Evolutionary conservation across 1,140 invertebrate species (phyloP).

Genomic region (Drosophila tropicalis): DNA sequence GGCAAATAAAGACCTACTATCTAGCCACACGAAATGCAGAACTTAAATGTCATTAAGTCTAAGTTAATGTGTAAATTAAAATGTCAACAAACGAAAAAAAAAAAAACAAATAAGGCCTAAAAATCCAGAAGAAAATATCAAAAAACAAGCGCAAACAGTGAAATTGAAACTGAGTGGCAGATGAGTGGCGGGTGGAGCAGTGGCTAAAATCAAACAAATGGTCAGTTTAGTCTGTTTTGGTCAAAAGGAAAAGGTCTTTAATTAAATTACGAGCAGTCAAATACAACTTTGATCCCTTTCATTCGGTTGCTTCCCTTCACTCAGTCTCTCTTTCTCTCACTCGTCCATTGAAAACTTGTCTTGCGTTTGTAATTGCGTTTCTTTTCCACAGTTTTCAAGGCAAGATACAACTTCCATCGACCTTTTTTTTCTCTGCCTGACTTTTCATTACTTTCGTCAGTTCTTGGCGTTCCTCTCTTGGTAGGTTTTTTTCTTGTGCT

Average conservation of each 20-base stretch:
- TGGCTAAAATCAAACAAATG: slow-evolving; percentile 47
- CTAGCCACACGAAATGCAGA: slow-evolving; percentile 2
- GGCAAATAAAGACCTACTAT: slow-evolving; percentile 11
- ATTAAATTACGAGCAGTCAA: slow-evolving; percentile 76
- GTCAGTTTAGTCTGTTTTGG: slow-evolving; percentile 50
- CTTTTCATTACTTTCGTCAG: slow-evolving; percentile 73
- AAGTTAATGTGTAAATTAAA: slow-evolving; percentile 73
- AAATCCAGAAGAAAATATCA: slow-evolving; percentile 35
- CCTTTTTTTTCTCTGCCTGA: slow-evolving; percentile 34
- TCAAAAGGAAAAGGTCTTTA: slow-evolving; percentile 72
- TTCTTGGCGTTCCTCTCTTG: slow-evolving; percentile 47
- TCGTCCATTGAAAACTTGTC: slow-evolving; percentile 55
- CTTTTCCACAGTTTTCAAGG: slow-evolving; percentile 56
- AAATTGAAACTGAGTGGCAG: slow-evolving; percentile 64
- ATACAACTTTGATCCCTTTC: slow-evolving; percentile 77
- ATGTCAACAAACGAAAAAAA: slow-evolving; percentile 51
- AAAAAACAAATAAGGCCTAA: slow-evolving; percentile 19
- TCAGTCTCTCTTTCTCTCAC: slow-evolving; percentile 10
- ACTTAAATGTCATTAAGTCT: slow-evolving; percentile 38
- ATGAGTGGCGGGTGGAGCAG: neutral
- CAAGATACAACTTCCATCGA: slow-evolving; percentile 33
- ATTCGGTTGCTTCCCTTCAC: slow-evolving; percentile 12
- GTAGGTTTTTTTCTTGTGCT: slow-evolving; percentile 42
- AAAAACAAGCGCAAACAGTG: slow-evolving; percentile 46
- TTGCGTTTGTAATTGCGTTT: slow-evolving; percentile 74